These are phyloP conservation scores for Lanius ludovicianus DNA, from an alignment of 2,113 vertebrate species.

Conservation along the genomic window DNA sequence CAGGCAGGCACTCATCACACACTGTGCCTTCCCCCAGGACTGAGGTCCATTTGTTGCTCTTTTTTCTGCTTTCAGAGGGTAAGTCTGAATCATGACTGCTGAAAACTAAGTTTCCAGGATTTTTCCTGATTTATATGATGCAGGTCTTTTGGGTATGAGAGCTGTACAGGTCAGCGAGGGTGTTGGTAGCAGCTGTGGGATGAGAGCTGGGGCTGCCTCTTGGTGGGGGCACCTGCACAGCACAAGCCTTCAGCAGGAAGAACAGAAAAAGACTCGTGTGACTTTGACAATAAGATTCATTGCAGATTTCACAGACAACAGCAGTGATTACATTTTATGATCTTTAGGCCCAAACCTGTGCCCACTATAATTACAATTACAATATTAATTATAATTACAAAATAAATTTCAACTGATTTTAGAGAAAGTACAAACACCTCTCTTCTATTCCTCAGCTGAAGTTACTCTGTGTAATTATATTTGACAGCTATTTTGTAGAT, in stretches of 20 bases:
- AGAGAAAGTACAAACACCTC: background rate
- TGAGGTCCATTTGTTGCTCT: background rate
- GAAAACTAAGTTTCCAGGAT: background rate
- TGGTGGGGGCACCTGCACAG: background rate
- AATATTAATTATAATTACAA: background rate
- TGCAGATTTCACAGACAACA: background rate
- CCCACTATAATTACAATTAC: background rate
- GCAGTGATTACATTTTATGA: background rate
- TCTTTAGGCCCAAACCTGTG: background rate
- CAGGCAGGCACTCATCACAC: background rate
- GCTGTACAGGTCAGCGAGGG: background rate
- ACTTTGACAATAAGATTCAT: background rate
- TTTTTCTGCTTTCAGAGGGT: background rate
- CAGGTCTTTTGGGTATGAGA: background rate
- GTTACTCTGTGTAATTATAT: background rate
- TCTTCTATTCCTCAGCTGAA: background rate
- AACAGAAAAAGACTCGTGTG: accelerated
- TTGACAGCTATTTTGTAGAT: background rate
- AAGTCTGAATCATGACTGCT: background rate
- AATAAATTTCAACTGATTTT: background rate
- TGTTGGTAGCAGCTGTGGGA: background rate
- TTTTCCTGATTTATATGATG: background rate
- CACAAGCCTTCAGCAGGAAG: background rate
- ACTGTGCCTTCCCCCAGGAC: background rate
- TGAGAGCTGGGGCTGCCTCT: background rate